Percentiles rank a stretch among this genome's conserved stretches.
phyloP scores from a whole-genome alignment of 2,797 vertebrate genomes.

The Siniperca scherzeri region DNA sequence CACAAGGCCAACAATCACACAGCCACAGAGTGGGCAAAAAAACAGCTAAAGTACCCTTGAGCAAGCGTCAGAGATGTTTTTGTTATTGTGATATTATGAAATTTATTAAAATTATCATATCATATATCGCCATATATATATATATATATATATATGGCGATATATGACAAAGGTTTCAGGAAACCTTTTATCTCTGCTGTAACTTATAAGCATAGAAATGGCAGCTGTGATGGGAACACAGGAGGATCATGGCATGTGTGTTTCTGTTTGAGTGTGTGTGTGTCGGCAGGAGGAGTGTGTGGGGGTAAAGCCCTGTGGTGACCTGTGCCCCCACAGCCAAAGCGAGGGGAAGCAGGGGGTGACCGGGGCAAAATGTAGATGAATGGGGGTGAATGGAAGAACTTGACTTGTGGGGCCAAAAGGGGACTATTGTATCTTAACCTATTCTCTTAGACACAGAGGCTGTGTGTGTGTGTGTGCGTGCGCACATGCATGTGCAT shows the following conservation, averaged over 20 bases:
- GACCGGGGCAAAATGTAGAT: conserved; percentile 69
- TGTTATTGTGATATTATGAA: not conserved
- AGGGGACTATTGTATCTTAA: conserved; percentile 83
- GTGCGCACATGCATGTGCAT: conserved; percentile 8
- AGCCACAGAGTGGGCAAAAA: not conserved
- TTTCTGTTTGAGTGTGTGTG: conserved; percentile 47
- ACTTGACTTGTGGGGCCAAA: conserved; percentile 88
- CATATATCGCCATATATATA: too few relatives aligned
- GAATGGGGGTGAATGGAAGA: conserved; percentile 83
- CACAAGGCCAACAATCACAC: conserved; percentile 23
- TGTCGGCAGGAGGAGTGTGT: conserved; percentile 70
- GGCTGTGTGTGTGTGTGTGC: conserved; percentile 48
- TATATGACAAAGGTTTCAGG: not conserved
- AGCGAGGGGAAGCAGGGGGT: conserved; percentile 83
- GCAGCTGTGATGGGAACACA: conserved; percentile 76
- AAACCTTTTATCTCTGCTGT: conserved; percentile 27
- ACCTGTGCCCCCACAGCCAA: conserved; percentile 83
- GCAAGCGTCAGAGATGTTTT: not conserved
- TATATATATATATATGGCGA: too few relatives aligned
- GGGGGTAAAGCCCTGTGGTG: conserved; percentile 78
- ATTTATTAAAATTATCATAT: not conserved
- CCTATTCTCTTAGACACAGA: conserved; percentile 70
- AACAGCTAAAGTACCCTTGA: not conserved
- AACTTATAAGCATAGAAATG: conserved; percentile 35
- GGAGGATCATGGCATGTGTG: conserved; percentile 60